phyloP scores from a whole-genome alignment of 2,888 invertebrate genomes.

The Hoplodrina ambigua region DNA sequence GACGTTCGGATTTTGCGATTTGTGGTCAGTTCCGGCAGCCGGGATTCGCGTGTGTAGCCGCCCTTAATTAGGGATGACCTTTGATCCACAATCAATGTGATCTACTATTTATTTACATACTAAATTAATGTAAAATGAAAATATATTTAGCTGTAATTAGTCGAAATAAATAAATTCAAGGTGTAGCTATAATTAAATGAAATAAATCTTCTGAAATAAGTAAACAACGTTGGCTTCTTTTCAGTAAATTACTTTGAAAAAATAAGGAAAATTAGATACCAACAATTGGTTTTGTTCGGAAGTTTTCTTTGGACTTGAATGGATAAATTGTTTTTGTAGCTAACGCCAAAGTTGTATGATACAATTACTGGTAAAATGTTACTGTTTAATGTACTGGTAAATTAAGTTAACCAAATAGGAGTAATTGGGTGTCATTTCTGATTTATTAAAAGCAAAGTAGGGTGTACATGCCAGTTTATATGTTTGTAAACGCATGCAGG shows the following conservation, averaged over 20 bases:
- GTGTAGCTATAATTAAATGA: constrained; percentile 5
- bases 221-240: constrained; percentile 14
- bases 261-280: neutral
- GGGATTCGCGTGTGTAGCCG: constrained; percentile 55
- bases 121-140: constrained; percentile 51
- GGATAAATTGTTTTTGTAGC: constrained; percentile 4
- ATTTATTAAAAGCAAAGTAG: neutral
- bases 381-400: no score
- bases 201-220: constrained; percentile 26
- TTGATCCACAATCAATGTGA: constrained; percentile 49
- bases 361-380: neutral
- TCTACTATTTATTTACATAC: constrained; percentile 56
- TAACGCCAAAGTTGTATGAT: neutral
- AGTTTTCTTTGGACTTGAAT: constrained; percentile 8
- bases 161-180: constrained; percentile 24
- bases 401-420: neutral
- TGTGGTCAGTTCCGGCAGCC: constrained; percentile 45
- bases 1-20: constrained; percentile 53
- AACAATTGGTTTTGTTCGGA: constrained; percentile 9
- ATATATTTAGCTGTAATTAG: constrained; percentile 40
- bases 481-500: no score
- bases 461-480: no score
- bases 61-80: constrained; percentile 62
- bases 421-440: neutral
- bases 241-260: constrained; percentile 31